Percentiles rank a stretch among this genome's conserved stretches.
Evolutionary conservation across 2,797 vertebrate species (phyloP).

Genomic region (Sebastiscus tertius): DNA sequence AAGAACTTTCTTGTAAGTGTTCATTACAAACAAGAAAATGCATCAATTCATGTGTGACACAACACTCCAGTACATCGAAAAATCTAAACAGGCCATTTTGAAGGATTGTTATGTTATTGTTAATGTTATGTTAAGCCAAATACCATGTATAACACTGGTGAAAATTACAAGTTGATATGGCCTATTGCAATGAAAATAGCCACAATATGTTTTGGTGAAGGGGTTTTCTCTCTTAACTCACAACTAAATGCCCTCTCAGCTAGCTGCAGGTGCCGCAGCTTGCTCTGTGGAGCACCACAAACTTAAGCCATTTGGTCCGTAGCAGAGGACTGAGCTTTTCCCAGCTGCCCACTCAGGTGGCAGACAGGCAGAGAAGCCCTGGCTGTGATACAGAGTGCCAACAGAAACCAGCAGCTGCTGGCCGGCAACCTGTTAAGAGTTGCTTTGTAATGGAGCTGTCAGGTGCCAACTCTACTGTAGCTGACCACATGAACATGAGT

Average conservation of each 20-base stretch:
- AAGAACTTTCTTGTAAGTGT: neutral
- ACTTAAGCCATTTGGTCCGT: conserved; percentile 13
- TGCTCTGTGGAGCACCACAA: neutral
- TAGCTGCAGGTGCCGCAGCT: neutral
- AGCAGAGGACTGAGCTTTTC: conserved; percentile 10
- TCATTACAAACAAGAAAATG: neutral
- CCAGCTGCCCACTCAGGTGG: conserved; percentile 39
- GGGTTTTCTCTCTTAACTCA: neutral
- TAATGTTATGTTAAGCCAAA: neutral
- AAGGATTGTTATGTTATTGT: neutral
- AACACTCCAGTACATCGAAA: neutral
- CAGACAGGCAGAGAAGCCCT: conserved; percentile 30
- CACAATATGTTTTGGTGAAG: neutral
- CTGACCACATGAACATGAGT: conserved; percentile 57
- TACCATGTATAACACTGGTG: neutral
- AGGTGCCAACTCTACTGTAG: conserved; percentile 45
- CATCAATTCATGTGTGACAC: neutral
- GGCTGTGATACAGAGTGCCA: conserved; percentile 9
- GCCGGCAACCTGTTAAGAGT: conserved; percentile 54
- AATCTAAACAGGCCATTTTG: neutral
- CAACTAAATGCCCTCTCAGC: neutral
- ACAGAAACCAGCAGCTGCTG: conserved; percentile 59
- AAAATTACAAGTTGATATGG: neutral
- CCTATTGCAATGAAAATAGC: neutral
- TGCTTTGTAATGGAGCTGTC: conserved; percentile 46